phyloP scores from a whole-genome alignment of 2,888 invertebrate species.

The Zelleria hepariella region DNA sequence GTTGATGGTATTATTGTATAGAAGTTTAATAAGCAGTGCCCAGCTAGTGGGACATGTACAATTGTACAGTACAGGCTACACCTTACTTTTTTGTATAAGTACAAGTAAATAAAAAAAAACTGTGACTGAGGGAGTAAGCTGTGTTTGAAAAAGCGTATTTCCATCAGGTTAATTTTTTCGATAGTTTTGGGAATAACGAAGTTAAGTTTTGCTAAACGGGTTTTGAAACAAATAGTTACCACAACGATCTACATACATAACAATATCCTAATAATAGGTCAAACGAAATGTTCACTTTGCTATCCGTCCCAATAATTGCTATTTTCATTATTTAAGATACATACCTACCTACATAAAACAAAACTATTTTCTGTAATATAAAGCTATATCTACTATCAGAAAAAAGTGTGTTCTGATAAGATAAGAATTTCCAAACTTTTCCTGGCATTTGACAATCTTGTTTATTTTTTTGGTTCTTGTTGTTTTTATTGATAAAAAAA shows the following conservation, averaged over 20 bases:
- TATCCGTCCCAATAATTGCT: conserved; percentile 47
- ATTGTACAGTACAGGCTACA: too few relatives aligned
- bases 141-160: neutral
- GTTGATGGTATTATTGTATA: too few relatives aligned
- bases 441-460: neutral
- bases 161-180: neutral
- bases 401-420: neutral
- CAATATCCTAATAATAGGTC: neutral
- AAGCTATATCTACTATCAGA: neutral
- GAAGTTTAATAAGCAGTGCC: too few relatives aligned
- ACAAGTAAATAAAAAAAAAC: too few relatives aligned
- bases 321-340: neutral
- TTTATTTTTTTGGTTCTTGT: conserved; percentile 17
- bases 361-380: neutral
- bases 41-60: too few relatives aligned
- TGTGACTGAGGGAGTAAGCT: too few relatives aligned
- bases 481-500: conserved; percentile 22
- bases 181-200: conserved; percentile 4
- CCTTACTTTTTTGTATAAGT: too few relatives aligned
- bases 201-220: conserved; percentile 54
- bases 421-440: neutral
- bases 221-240: conserved; percentile 66
- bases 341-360: too few relatives aligned
- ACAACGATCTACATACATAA: conserved; percentile 38
- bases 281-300: conserved; percentile 14